Base-by-base conservation (phyloP, 2,888 invertebrate species). In the Steromphala cineraria region DNA sequence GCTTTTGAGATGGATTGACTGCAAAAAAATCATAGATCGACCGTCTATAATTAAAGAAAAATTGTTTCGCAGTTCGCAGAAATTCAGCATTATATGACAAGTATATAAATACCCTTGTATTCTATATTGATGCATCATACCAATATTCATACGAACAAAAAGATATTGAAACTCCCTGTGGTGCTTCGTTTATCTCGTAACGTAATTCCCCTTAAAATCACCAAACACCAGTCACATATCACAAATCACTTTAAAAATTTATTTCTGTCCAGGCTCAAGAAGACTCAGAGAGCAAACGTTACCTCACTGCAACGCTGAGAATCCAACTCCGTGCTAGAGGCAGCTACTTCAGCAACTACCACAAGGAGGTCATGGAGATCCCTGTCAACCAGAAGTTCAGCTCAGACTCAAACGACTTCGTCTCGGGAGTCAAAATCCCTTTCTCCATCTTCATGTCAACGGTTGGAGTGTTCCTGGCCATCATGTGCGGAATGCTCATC, bases 391-490 rank as follows among this genome's bases (percentile, higher is more conserved):
- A 53, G 28, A 31, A 28, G n/a, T 19, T 46, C 52, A 19, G 67
- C 17, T 21, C 53, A 2, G 55, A 67, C 67, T 21, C 28, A 0
- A 67, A 53, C 1, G 40, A 79, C 52, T 15, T 17, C 15, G 36
- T 19, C 17, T 52, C 40, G 8, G 31, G 53, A 3, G 55, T 46
- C 19, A 79, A 28, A 40, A 67, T 81, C 36, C 75, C 79, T 2
- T 62, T 81, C 24, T 81, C 81, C 17, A 75, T 81, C 40, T 81
- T 81, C 76, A 81, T 79, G 75, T 79, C 79, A 10, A 76, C 79
- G 8, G 81, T 81, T 46, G 79, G 75, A 5, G 55, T 81, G 21
- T 79, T 81, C 21, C 55, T 81, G 21, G 67, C 75, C 71, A 52
- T 81, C 67, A 76, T 81, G 52, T 46, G 79, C 13, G 75, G 67